These are phyloP conservation scores for Cydia amplana DNA, from an alignment of 1,140 invertebrate species.

Conservation along the genomic window DNA sequence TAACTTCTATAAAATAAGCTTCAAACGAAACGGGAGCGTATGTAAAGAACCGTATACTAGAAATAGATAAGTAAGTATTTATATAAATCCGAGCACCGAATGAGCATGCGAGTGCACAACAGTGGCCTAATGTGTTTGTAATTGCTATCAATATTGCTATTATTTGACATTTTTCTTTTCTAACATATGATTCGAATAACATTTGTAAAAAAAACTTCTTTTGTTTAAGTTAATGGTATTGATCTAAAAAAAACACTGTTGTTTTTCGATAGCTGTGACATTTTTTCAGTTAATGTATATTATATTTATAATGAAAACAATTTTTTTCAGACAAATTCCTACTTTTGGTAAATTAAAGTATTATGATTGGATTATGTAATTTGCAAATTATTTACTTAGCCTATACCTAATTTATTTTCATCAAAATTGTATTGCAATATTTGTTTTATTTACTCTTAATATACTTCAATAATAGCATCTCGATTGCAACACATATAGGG, in stretches of 20 bases:
- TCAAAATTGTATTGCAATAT: too few relatives aligned
- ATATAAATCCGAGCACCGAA: constrained; percentile 54
- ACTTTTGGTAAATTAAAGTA: too few relatives aligned
- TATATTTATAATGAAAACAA: too few relatives aligned
- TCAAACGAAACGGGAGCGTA: constrained; percentile 49
- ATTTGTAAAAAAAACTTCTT: neutral
- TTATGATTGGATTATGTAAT: too few relatives aligned
- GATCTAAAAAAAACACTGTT: too few relatives aligned
- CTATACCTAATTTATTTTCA: too few relatives aligned
- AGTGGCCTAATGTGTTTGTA: constrained; percentile 36
- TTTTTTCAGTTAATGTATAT: too few relatives aligned
- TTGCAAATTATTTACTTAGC: too few relatives aligned
- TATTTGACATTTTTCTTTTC: constrained; percentile 22
- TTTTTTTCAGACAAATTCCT: too few relatives aligned
- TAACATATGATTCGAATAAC: neutral
- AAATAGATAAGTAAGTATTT: constrained; percentile 43
- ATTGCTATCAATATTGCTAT: constrained; percentile 35
- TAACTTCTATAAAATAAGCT: constrained; percentile 19
- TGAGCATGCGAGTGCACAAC: constrained; percentile 71
- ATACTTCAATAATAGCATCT: neutral
- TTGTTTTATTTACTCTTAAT: too few relatives aligned
- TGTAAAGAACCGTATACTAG: constrained; percentile 50
- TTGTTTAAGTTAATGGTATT: too few relatives aligned
- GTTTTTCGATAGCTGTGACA: too few relatives aligned
- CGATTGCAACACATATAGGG: neutral